A percentile compares a stretch with the other conserved stretches of the same genome.
These are phyloP conservation scores for Hyphantria cunea DNA, from an alignment of 1,140 invertebrate genomes.

Conservation along the genomic window DNA sequence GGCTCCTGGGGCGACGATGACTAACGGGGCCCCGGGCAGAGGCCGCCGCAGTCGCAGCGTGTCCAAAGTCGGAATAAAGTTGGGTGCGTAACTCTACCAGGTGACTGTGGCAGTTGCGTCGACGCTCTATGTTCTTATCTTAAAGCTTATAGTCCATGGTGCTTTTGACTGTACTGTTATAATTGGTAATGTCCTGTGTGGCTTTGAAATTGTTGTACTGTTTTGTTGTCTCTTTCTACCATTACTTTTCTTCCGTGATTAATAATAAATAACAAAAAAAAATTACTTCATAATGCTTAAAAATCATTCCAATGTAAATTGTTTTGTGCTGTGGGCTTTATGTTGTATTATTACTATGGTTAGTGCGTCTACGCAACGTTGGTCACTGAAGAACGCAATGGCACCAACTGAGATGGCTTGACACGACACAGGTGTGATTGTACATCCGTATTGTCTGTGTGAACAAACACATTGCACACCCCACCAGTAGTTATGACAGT, in stretches of 20 bases:
- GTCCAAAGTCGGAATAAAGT: constrained; percentile 79
- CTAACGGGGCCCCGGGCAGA: constrained; percentile 57
- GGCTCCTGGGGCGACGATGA: constrained; percentile 25
- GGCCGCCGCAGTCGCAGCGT: constrained; percentile 74
- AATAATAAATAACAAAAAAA: constrained; percentile 5
- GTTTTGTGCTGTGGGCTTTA: constrained; percentile 35
- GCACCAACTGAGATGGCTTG: constrained; percentile 67
- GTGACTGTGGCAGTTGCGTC: constrained; percentile 78
- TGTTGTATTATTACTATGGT: constrained; percentile 29
- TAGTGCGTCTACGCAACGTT: constrained; percentile 76
- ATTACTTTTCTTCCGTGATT: neutral
- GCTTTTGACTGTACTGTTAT: constrained; percentile 39
- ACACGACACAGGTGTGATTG: constrained; percentile 55
- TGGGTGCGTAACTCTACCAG: constrained; percentile 74
- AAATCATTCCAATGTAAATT: constrained; percentile 12
- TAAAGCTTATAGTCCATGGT: constrained; percentile 37
- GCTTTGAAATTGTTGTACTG: constrained; percentile 39
- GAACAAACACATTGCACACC: constrained; percentile 47
- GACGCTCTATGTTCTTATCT: constrained; percentile 65
- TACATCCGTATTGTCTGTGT: constrained; percentile 60
- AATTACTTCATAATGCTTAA: constrained; percentile 3
- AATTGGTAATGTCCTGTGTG: constrained; percentile 39
- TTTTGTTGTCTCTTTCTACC: constrained; percentile 16
- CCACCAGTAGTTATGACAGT: constrained; percentile 27
- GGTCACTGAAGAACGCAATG: constrained; percentile 52